These are phyloP conservation scores for Melanophora roralis DNA, from an alignment of 2,888 invertebrate genomes.

Conservation along the genomic window DNA sequence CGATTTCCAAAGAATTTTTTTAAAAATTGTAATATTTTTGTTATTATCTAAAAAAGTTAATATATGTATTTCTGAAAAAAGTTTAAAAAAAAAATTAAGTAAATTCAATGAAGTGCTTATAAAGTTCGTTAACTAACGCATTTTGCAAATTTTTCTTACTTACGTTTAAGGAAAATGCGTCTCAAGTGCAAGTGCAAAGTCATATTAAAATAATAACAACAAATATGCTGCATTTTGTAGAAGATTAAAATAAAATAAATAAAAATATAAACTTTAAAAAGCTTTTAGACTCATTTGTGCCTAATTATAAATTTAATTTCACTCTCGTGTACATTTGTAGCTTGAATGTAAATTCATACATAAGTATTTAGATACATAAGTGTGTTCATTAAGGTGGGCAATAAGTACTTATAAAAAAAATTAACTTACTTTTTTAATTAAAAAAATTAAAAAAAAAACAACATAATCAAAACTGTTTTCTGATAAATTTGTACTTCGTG, in stretches of 20 bases:
- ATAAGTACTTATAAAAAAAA: too few relatives aligned
- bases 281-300: conserved; percentile 45
- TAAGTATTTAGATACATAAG: background rate
- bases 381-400: background rate
- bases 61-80: too few relatives aligned
- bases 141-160: conserved; percentile 9
- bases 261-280: conserved; percentile 18
- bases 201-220: conserved; percentile 18
- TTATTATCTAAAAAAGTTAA: too few relatives aligned
- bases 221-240: conserved; percentile 8
- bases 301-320: conserved; percentile 48
- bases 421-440: too few relatives aligned
- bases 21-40: too few relatives aligned
- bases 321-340: conserved; percentile 14
- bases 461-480: too few relatives aligned
- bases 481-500: too few relatives aligned
- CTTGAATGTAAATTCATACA: background rate
- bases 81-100: too few relatives aligned
- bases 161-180: conserved; percentile 48
- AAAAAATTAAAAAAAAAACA: too few relatives aligned
- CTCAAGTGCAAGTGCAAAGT: conserved; percentile 61
- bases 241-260: too few relatives aligned
- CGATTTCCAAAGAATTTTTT: too few relatives aligned
- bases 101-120: background rate
- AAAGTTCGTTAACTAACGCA: background rate